Evolutionary conservation across 1,140 invertebrate species (phyloP).

Genomic region (Megathymus violae): DNA sequence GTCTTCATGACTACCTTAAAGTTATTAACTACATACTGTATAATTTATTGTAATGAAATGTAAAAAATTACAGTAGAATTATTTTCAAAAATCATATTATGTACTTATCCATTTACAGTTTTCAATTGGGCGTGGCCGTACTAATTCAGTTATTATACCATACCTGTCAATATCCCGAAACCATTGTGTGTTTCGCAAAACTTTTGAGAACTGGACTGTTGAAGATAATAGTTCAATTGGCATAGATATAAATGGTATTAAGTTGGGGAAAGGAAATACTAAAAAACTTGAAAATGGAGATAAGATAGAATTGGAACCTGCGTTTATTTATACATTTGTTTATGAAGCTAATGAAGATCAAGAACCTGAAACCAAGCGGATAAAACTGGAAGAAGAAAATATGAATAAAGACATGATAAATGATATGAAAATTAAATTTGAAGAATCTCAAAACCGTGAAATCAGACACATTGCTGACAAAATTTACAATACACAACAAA

Average conservation of each 20-base stretch:
- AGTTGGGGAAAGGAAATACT: constrained; percentile 60
- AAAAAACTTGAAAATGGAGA: constrained; percentile 74
- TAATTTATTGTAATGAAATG: too few species aligned
- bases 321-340: constrained; percentile 80
- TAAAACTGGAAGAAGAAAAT: constrained; percentile 57
- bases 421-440: constrained; percentile 81
- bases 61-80: too few species aligned
- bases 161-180: constrained; percentile 81
- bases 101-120: constrained; percentile 67
- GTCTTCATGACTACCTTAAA: too few species aligned
- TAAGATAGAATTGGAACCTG: constrained; percentile 77
- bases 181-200: constrained; percentile 79
- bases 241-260: constrained; percentile 79
- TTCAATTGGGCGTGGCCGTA: constrained; percentile 77
- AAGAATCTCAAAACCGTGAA: constrained; percentile 75
- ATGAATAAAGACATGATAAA: constrained; percentile 63
- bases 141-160: constrained; percentile 78
- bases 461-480: constrained; percentile 72
- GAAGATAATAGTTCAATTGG: constrained; percentile 81
- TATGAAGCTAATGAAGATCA: constrained; percentile 36
- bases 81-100: too few species aligned
- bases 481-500: constrained; percentile 68
- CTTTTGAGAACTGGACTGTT: constrained; percentile 58
- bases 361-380: constrained; percentile 44
- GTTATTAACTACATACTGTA: too few species aligned